Evolutionary conservation across 1,140 invertebrate genomes (phyloP), one percentile per base, ranked within the genome.

Genomic region (Drosophila sp.): DNA sequence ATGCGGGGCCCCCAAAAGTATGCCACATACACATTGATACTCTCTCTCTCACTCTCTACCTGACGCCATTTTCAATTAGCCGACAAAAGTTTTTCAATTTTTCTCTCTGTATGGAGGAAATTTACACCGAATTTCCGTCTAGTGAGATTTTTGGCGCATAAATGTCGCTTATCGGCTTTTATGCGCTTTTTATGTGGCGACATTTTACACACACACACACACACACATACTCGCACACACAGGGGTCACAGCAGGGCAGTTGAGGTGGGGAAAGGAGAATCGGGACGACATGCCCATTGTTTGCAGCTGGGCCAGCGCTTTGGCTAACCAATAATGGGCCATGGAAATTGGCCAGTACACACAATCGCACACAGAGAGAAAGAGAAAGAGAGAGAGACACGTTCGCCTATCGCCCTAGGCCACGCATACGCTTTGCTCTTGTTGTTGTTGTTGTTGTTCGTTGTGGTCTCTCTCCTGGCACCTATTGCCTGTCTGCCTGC

Each of bases 161-260:
- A 86, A 81, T 78, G 74, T 77, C 84, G 84, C 84, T 87, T 87
- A 87, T 87, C 84, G 84, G 84, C 84, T 83, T 86, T 87, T 87
- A 83, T 86, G 79, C 66, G 72, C 79, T 87, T 82, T 87, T 82
- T 86, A 87, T 83, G 83, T 72, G 76, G 27, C 76, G 44, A 75
- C 76, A 76, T 76, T 72, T 76, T 50, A 50, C 44, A 50, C 44
- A 50, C 23, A 50, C 44, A 47, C 44, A 47, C 44, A 47, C 17
- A 47, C 17, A 47, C n/a, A 4, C 40, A 41, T 4, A n/a, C 40
- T n/a, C 10, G 5, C 32, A 33, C 32, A 33, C 5, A 60, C 5
- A 33, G 40, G 27, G 25, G 7, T 44, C 35, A 38, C 10, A 38
- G 10, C 35, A 38, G 50, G 35, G 33, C 40, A 40, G 58, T 17